Conservation (phyloP, 1,140 invertebrate genomes). For the Bemisia tabaci region DNA sequence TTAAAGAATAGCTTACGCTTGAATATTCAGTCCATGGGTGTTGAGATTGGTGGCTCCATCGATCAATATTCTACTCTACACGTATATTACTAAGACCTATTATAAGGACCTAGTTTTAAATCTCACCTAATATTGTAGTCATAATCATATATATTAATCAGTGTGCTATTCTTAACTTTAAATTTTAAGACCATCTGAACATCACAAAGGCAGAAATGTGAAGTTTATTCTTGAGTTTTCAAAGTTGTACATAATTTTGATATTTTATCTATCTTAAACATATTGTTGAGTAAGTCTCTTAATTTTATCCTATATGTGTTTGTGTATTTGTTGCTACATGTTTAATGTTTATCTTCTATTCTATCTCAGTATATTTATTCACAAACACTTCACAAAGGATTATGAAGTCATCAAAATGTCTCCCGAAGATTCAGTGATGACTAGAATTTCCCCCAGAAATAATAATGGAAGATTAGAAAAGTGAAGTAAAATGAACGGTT, state of each 20-base stretch:
- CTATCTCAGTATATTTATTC: not conserved
- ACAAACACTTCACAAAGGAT: not conserved
- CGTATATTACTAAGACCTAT: too few relatives aligned
- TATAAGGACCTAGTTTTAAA: too few relatives aligned
- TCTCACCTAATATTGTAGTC: too few relatives aligned
- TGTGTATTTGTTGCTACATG: not conserved
- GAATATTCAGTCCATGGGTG: too few relatives aligned
- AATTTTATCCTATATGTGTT: not conserved
- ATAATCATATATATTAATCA: too few relatives aligned
- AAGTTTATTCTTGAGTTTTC: not conserved
- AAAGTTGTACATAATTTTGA: not conserved
- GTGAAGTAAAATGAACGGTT: not conserved
- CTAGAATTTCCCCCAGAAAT: not conserved
- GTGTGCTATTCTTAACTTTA: not conserved
- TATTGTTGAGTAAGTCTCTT: not conserved
- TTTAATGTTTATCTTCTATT: not conserved
- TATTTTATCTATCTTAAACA: not conserved
- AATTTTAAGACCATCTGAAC: not conserved
- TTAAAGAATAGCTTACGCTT: too few relatives aligned
- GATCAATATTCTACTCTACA: too few relatives aligned
- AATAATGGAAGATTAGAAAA: too few relatives aligned
- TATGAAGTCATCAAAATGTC: not conserved
- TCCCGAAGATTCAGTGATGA: not conserved
- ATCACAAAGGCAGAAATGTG: not conserved
- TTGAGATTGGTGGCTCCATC: too few relatives aligned